A percentile compares a stretch with the other conserved stretches of the same genome.
Evolutionary conservation across 1,140 invertebrate genomes (phyloP).

Genomic region (Copidosoma floridanum): DNA sequence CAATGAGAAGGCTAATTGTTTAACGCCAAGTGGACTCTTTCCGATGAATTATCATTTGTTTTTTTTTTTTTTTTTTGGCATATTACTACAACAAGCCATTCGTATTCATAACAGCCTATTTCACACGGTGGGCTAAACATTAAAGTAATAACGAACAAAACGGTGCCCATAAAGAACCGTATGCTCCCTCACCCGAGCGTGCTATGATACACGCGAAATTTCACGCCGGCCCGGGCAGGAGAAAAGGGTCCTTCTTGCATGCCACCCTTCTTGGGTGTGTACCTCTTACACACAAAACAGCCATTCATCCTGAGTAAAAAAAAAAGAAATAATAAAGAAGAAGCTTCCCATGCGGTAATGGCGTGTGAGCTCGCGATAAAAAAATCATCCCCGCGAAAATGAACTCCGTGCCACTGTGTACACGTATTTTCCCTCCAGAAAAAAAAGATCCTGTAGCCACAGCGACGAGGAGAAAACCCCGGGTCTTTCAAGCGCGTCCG

Average conservation of each 20-base stretch:
- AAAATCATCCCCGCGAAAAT: conserved; percentile 28
- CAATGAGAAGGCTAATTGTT: too few species aligned
- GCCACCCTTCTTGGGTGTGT: too few species aligned
- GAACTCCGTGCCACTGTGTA: conserved; percentile 14
- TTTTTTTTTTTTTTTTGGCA: too few species aligned
- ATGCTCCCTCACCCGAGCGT: conserved; percentile 7
- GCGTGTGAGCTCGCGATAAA: conserved; percentile 24
- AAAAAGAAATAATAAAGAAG: conserved; percentile 20
- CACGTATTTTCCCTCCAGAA: too few species aligned
- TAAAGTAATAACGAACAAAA: conserved; percentile 10
- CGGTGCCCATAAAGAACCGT: conserved; percentile 8
- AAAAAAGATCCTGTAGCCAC: too few species aligned
- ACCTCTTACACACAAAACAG: conserved; percentile 3
- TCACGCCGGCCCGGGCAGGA: conserved; percentile 15
- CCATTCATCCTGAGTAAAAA: conserved; percentile 15
- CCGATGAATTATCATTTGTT: too few species aligned
- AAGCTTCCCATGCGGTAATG: conserved; percentile 27
- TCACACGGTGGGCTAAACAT: too few species aligned
- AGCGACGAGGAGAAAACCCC: too few species aligned
- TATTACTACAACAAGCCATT: too few species aligned
- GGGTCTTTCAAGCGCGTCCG: background rate
- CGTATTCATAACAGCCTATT: too few species aligned
- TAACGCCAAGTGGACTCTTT: too few species aligned
- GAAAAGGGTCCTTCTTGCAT: background rate
- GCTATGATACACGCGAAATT: conserved; percentile 2